Evolutionary conservation across 2,888 invertebrate species (phyloP).

Genomic region (Sinelater perroti): DNA sequence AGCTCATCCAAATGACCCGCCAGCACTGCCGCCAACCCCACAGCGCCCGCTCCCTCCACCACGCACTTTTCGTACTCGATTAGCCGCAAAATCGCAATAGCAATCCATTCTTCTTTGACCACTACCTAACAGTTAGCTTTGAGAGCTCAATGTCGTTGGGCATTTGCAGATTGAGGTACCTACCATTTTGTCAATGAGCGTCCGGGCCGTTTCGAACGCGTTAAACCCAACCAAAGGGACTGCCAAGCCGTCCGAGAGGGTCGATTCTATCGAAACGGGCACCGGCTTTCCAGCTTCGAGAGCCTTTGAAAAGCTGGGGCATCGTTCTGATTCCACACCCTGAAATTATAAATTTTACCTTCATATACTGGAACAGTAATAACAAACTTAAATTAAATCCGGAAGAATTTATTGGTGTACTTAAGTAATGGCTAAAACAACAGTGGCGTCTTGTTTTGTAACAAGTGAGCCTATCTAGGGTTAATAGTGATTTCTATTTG

Average conservation of each 20-base stretch:
- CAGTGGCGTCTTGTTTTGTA: no score
- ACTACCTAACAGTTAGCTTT: constrained; percentile 57
- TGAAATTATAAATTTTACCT: constrained; percentile 30
- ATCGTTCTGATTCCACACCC: constrained; percentile 93
- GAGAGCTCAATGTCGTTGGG: neutral
- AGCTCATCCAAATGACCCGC: constrained; percentile 71
- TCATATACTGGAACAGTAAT: constrained; percentile 10
- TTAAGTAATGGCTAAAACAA: no score
- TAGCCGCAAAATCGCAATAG: constrained; percentile 69
- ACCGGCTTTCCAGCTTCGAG: constrained; percentile 66
- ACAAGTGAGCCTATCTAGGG: no score
- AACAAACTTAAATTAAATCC: constrained; percentile 15
- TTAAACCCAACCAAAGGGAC: constrained; percentile 76
- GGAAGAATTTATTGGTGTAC: no score
- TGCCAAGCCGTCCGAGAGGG: constrained; percentile 75
- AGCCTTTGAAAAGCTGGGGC: constrained; percentile 82
- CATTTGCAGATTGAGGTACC: no score
- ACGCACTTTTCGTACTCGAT: constrained; percentile 75
- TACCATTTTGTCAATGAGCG: constrained; percentile 74
- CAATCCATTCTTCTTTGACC: constrained; percentile 72
- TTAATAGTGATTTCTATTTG: no score
- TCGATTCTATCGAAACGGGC: constrained; percentile 64
- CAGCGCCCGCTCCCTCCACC: constrained; percentile 78
- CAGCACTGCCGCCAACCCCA: constrained; percentile 73
- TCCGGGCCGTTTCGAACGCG: constrained; percentile 69